These are phyloP conservation scores for Polylopha cassiicola DNA, from an alignment of 2,888 invertebrate genomes.

Conservation along the genomic window DNA sequence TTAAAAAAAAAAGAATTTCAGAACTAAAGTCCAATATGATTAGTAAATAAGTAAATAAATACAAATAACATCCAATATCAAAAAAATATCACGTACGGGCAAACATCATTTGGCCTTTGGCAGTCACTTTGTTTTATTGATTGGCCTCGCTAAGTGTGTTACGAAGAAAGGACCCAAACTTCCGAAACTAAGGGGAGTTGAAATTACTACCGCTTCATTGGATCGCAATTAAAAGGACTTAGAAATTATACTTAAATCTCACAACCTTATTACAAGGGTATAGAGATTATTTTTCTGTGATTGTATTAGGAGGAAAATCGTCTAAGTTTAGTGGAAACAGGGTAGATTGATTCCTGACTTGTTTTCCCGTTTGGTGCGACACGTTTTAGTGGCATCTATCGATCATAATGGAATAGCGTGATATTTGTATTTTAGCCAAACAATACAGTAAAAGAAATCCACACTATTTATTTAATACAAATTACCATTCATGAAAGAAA, in stretches of 20 bases:
- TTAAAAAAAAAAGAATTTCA: too few species aligned
- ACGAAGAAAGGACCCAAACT: slow-evolving; percentile 32
- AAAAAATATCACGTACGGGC: slow-evolving; percentile 32
- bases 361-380: slow-evolving; percentile 16
- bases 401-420: too few species aligned
- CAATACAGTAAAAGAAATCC: too few species aligned
- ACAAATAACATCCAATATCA: slow-evolving; percentile 24
- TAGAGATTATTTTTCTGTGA: too few species aligned
- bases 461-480: too few species aligned
- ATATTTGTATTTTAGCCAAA: too few species aligned
- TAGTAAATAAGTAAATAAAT: too few species aligned
- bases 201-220: slow-evolving; percentile 70
- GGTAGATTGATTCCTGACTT: slow-evolving; percentile 20
- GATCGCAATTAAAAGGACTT: slow-evolving; percentile 67
- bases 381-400: slow-evolving; percentile 12
- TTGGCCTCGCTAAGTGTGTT: slow-evolving; percentile 43
- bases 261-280: too few species aligned
- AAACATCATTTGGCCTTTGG: slow-evolving; percentile 41
- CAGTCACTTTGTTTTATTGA: slow-evolving; percentile 48
- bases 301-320: slow-evolving; percentile 17
- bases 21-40: too few species aligned
- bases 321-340: slow-evolving; percentile 19
- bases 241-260: too few species aligned
- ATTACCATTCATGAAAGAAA: too few species aligned
- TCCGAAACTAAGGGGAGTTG: slow-evolving; percentile 34